phyloP scores from a whole-genome alignment of 2,113 vertebrate genomes.

The Dasyprocta punctata region DNA sequence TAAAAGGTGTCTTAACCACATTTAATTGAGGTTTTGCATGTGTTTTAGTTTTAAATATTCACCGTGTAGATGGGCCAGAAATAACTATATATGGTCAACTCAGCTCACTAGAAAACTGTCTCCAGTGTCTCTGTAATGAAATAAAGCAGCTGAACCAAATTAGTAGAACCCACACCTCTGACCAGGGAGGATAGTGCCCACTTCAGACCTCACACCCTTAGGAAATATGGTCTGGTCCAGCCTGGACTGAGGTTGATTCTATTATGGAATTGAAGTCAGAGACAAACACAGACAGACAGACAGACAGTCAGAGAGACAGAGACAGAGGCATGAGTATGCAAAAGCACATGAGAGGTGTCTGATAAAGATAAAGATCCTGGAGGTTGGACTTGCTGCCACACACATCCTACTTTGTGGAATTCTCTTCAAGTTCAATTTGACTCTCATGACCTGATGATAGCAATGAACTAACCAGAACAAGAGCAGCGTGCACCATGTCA shows the following conservation, averaged over 20 bases:
- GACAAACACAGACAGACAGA: too few species aligned
- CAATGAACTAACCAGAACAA: background rate
- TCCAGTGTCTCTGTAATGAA: background rate
- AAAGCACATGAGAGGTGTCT: background rate
- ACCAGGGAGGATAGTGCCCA: background rate
- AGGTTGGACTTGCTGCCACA: background rate
- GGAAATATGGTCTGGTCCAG: background rate
- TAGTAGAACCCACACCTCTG: background rate
- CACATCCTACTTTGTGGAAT: background rate
- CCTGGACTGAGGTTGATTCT: background rate
- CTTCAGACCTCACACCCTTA: background rate
- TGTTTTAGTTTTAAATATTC: conserved; percentile 11
- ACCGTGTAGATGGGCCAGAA: background rate
- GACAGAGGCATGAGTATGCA: background rate
- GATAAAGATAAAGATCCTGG: background rate
- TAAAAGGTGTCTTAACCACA: background rate
- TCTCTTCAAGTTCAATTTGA: background rate
- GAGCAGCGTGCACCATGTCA: background rate
- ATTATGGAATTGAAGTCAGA: background rate
- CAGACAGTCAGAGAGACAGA: too few species aligned
- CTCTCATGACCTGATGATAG: background rate
- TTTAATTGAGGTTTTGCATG: background rate
- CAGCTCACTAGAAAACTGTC: background rate
- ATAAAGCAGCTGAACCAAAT: background rate
- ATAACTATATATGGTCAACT: background rate